Percentiles rank a stretch among this genome's conserved stretches.
These are phyloP conservation scores for Plagodis pulveraria DNA, from an alignment of 2,888 invertebrate genomes.

Conservation along the genomic window DNA sequence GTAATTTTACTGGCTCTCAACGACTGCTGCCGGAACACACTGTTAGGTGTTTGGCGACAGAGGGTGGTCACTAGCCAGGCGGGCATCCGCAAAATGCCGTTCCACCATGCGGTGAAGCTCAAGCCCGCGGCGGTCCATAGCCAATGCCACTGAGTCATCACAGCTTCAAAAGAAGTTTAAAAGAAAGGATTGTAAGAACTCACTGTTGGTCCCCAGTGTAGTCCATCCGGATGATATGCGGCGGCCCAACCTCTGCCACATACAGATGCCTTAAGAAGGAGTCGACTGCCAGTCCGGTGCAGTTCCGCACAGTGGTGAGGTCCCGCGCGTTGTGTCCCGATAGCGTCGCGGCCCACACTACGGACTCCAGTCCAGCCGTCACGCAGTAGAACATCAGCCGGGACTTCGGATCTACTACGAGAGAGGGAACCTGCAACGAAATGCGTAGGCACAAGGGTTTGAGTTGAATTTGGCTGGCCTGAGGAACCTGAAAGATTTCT, in stretches of 20 bases:
- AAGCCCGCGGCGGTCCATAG: no score
- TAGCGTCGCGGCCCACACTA: conserved; percentile 81
- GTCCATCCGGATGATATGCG: conserved; percentile 68
- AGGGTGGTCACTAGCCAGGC: no score
- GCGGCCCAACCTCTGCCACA: conserved; percentile 87
- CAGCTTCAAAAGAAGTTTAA: no score
- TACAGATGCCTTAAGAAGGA: conserved; percentile 86
- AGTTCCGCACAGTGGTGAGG: conserved; percentile 59
- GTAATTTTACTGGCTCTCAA: no score
- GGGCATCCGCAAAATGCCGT: no score
- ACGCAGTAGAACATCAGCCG: conserved; percentile 86
- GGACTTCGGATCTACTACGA: conserved; percentile 87
- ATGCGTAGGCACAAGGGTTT: background rate
- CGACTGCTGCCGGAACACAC: no score
- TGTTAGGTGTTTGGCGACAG: no score
- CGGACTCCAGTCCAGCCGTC: conserved; percentile 68
- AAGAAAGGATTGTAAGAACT: conserved; percentile 43
- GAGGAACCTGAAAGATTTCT: no score
- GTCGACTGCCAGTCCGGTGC: conserved; percentile 79
- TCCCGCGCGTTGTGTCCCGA: conserved; percentile 78
- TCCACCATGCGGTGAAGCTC: no score
- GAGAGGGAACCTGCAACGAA: conserved; percentile 76
- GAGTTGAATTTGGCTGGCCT: no score
- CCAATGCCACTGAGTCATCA: no score
- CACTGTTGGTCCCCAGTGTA: conserved; percentile 65